Evolutionary conservation across 2,888 invertebrate species (phyloP), one percentile per base, ranked within the genome.

Genomic region (Merodon equestris): DNA sequence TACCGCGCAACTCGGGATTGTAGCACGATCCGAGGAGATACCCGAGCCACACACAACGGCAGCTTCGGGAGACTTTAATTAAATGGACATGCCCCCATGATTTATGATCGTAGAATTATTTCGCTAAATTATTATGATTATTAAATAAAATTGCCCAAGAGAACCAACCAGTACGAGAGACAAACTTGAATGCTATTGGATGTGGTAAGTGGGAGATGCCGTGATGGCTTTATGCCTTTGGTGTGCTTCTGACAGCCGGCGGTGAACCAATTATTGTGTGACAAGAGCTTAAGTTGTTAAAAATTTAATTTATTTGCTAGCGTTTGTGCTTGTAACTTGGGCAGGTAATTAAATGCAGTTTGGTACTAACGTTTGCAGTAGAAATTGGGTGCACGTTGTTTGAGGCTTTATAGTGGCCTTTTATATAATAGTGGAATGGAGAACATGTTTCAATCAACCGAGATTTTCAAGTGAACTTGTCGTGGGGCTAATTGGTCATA

Each of bases 71-170:
- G 36, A 63, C 67, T 73, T 67, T 77, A 77, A 82, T 82, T 82
- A 82, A 82, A 77, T 77, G 82, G 82, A 82, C 82, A 81, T 82
- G 82, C 76, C 82, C 81, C 77, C 67, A 81, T 82, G 82, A 82
- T 82, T 82, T 82, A 82, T 81, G 67, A 67, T 72, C 54, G 76
- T 60, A 73, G 77, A 73, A 77, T 72, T 77, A 73, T 73, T 77
- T 77, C 54, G 58, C 67, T 77, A 77, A 77, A 68, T 77, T 73
- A 77, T 77, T 72, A 53, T 63, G 77, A 77, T 77, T 72, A 77
- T 73, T 77, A 73, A 73, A 77, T 72, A 66, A 67, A 77, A 77
- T 68, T 72, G 67, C 73, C 56, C 51, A 72, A 53, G 51, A 45
- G 17, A 40, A 48, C 34, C 18, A 14, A 13, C 42, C 1, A 12